A percentile compares a stretch with the other conserved stretches of the same genome.
These are phyloP conservation scores for Galerucella nymphaeae DNA, from an alignment of 2,888 invertebrate species.

Conservation along the genomic window DNA sequence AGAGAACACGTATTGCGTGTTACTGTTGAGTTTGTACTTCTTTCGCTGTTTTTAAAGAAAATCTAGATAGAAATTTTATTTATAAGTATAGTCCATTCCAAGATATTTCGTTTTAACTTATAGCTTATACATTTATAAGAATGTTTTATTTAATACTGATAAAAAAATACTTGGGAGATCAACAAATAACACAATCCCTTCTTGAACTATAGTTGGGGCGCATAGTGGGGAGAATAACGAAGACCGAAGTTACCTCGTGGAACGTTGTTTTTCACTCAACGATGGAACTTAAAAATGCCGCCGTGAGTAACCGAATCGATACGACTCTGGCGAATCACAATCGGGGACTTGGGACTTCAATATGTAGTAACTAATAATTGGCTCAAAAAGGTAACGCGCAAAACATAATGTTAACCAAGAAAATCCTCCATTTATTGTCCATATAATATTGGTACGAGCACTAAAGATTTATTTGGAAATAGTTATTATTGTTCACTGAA, in stretches of 20 bases:
- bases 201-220: slow-evolving; percentile 53
- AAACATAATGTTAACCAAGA: too few species aligned
- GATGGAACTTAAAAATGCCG: slow-evolving; percentile 88
- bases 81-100: too few species aligned
- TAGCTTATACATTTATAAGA: too few species aligned
- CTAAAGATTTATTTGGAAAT: too few species aligned
- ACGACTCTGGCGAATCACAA: slow-evolving; percentile 73
- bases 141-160: background rate
- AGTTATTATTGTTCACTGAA: too few species aligned
- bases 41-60: background rate
- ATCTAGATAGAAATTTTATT: too few species aligned
- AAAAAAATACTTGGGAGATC: background rate
- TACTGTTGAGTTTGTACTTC: background rate
- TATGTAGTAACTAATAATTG: background rate
- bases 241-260: slow-evolving; percentile 59
- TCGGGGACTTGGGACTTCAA: slow-evolving; percentile 28
- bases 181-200: slow-evolving; percentile 9
- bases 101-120: too few species aligned
- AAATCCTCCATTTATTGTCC: too few species aligned
- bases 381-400: slow-evolving; percentile 20
- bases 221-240: slow-evolving; percentile 36
- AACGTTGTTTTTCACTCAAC: too few species aligned
- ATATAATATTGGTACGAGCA: too few species aligned
- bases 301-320: slow-evolving; percentile 84
- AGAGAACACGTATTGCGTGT: slow-evolving; percentile 12